Evolutionary conservation across 2,797 vertebrate genomes (phyloP).

Genomic region (Anas acuta): DNA sequence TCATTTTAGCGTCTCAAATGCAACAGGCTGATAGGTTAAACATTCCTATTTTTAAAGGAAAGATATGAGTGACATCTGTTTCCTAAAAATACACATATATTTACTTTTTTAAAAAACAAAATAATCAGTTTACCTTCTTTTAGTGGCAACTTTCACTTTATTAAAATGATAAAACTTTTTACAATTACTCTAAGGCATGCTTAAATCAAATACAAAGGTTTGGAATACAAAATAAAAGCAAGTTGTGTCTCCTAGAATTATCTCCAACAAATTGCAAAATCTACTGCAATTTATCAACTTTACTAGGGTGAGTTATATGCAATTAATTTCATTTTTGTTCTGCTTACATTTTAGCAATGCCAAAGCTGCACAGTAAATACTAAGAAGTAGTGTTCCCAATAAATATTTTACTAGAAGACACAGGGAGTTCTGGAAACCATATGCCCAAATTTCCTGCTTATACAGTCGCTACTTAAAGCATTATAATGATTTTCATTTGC

Average conservation of each 20-base stretch:
- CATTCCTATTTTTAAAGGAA: slow-evolving; percentile 80
- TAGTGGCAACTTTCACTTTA: slow-evolving; percentile 24
- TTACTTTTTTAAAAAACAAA: slow-evolving; percentile 63
- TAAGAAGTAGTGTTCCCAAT: slow-evolving; percentile 53
- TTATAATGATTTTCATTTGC: slow-evolving; percentile 49
- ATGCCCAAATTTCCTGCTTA: slow-evolving; percentile 28
- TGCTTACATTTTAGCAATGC: slow-evolving; percentile 37
- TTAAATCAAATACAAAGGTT: not conserved
- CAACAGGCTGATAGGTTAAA: slow-evolving; percentile 92
- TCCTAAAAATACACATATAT: slow-evolving; percentile 68
- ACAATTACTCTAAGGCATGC: slow-evolving; percentile 25
- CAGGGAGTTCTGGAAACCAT: slow-evolving; percentile 42
- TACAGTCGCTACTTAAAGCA: not conserved
- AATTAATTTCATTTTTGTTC: slow-evolving; percentile 55
- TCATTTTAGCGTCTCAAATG: slow-evolving; percentile 91
- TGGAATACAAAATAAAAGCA: slow-evolving; percentile 18
- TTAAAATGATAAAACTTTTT: slow-evolving; percentile 25
- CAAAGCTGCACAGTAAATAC: slow-evolving; percentile 40
- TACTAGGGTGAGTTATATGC: slow-evolving; percentile 17
- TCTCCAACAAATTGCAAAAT: slow-evolving; percentile 15
- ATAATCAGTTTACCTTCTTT: slow-evolving; percentile 43
- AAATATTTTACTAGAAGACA: slow-evolving; percentile 63
- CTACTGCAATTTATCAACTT: not conserved
- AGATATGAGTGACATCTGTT: slow-evolving; percentile 79
- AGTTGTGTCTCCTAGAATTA: not conserved